Evolutionary conservation across 2,888 invertebrate species (phyloP), one percentile per base, ranked within the genome.

Genomic region (Chelonus formosanus): DNA sequence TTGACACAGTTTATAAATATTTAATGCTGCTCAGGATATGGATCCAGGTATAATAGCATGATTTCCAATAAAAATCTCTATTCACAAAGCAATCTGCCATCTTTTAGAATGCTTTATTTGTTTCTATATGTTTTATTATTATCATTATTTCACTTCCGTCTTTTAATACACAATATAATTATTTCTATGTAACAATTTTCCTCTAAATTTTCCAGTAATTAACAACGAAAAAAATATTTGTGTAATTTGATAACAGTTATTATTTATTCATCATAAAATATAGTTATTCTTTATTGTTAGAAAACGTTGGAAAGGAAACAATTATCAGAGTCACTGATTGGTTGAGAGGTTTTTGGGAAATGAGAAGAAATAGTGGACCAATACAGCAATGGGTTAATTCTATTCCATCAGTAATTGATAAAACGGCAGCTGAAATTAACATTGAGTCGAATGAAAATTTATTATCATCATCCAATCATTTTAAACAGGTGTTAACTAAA

Each of bases 321-420:
- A 73, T 83, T 55, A 53, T 83, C 63, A 73, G 76, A 70, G 81
- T 83, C n/a, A 78, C 81, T 34, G 76, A 78, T 67, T 84, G 84
- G 84, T 70, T 84, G 32, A 77, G 79, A 63, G 76, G 79, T 52
- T 75, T 83, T 72, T 83, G 84, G 82, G 88, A 89, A 75, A 89
- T 89, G 89, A 84, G 88, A 74, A 90, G 89, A 78, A 89, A 90
- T 71, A 89, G 90, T 57, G 85, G 86, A 67, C 87, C 87, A 36
- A 90, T 92, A 60, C 91, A 92, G 79, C 90, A 91, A 85, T 92
- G 92, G 92, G 87, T 92, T 70, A 91, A 92, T 77, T 90, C 91
- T 5, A 83, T 91, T 71, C 90, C 91, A 40, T 82, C 76, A 6
- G 78, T 83, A 36, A 75, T 75, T 20, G 78, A 75, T 45, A 69